Conservation (phyloP, 2,888 invertebrate species). For the Phalangium opilio region DNA sequence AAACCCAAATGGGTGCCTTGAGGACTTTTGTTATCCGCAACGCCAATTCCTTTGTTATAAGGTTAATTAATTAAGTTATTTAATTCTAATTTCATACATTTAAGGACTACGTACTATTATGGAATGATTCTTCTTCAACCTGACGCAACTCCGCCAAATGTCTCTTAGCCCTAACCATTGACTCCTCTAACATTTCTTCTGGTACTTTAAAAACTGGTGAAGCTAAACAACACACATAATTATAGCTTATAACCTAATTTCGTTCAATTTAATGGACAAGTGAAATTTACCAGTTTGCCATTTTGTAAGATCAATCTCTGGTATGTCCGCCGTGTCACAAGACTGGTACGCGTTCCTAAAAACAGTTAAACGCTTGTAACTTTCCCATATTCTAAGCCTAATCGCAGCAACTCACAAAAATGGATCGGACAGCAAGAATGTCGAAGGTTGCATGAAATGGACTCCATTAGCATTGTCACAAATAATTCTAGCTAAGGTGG, state of each 20-base stretch:
- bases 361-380: background rate
- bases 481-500: constrained; percentile 58
- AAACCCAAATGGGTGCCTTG: constrained; percentile 48
- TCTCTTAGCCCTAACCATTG: constrained; percentile 22
- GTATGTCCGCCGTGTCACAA: constrained; percentile 13
- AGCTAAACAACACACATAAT: constrained; percentile 9
- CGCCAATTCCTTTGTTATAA: constrained; percentile 9
- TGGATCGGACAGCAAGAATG: constrained; percentile 68
- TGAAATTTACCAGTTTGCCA: constrained; percentile 13
- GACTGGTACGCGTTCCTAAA: constrained; percentile 16
- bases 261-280: background rate
- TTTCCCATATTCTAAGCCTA: background rate
- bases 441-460: constrained; percentile 59
- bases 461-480: constrained; percentile 58
- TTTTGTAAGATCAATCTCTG: constrained; percentile 13
- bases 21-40: constrained; percentile 17
- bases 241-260: background rate
- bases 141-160: constrained; percentile 25
- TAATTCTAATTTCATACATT: too few relatives aligned
- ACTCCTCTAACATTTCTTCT: constrained; percentile 11
- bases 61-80: too few relatives aligned
- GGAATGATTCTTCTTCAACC: constrained; percentile 10
- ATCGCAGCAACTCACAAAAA: constrained; percentile 39
- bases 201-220: constrained; percentile 15
- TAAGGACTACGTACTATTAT: constrained; percentile 9